Evolutionary conservation across 2,888 invertebrate genomes (phyloP), one percentile per base, ranked within the genome.

Genomic region (Mesochorus sp.): DNA sequence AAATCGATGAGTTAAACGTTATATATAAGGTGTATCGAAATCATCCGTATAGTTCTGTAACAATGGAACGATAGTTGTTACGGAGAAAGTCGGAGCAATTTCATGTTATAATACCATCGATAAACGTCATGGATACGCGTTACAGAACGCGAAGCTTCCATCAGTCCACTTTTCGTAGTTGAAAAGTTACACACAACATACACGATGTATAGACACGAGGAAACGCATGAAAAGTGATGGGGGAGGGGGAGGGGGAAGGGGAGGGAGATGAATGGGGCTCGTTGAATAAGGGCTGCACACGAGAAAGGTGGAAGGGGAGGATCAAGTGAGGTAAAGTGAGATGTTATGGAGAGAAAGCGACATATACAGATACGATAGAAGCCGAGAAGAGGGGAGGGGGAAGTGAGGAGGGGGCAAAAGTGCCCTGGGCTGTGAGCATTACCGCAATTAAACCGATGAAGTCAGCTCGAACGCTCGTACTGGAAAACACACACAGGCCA

Each of bases 391-490:
- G 42, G 12, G 19, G 34, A 28, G 49, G 47, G 37, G 24, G 34
- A 42, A 44, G 61, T 44, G 53, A 53, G 74, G 77, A 80, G 67
- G 76, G 53, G 73, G 79, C 70, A 73, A 83, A 87, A 84, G 83
- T 84, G 81, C 81, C 84, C 80, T 73, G 83, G 84, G 84, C 85
- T 84, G 83, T 80, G 84, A 85, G 84, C 85, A 86, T 87, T 87
- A 86, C 86, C 85, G 85, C 88, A 87, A 88, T 88, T 88, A 88
- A 85, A 86, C 83, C 85, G 83, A 85, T 85, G 84, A 83, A 86
- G 84, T 82, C 71, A 71, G 80, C 73, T 76, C 82, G 81, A 83
- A 82, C 79, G 79, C 78, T 75, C 59, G 76, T 59, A 66, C 76
- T 77, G 78, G 82, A 79, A 80, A n/a, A n/a, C n/a, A 84, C 85